Percentiles rank a stretch among this genome's conserved stretches.
phyloP scores from a whole-genome alignment of 2,797 vertebrate species.

The Enteromius mattozi region DNA sequence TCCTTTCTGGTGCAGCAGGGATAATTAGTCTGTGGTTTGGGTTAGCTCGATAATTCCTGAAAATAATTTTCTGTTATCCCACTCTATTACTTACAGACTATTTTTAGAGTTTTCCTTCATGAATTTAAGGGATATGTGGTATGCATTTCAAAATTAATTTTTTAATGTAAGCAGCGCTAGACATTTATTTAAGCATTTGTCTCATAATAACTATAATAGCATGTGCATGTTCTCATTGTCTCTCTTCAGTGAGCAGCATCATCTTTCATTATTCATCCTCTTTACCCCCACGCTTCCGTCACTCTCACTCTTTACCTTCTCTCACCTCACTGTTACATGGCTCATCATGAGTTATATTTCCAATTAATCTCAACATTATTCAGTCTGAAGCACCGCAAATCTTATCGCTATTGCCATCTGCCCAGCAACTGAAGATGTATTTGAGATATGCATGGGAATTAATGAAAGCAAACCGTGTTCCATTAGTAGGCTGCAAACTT shows the following conservation, averaged over 20 bases:
- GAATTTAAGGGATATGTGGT: conserved; percentile 74
- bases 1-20: conserved; percentile 73
- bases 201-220: conserved; percentile 75
- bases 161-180: conserved; percentile 64
- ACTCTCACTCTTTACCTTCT: conserved; percentile 53
- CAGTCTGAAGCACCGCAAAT: conserved; percentile 28
- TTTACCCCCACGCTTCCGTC: not conserved
- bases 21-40: conserved; percentile 83
- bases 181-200: conserved; percentile 65
- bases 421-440: conserved; percentile 50
- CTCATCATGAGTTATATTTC: conserved; percentile 68
- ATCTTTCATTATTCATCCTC: conserved; percentile 25
- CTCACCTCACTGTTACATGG: conserved; percentile 49
- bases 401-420: conserved; percentile 58
- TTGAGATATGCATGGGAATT: conserved; percentile 37
- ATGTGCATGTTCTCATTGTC: conserved; percentile 66
- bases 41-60: conserved; percentile 84
- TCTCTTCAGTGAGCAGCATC: conserved; percentile 35
- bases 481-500: conserved; percentile 11
- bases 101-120: conserved; percentile 72
- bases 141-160: conserved; percentile 69
- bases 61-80: conserved; percentile 86
- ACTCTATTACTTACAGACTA: conserved; percentile 77
- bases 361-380: conserved; percentile 68
- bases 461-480: conserved; percentile 31